Percentiles rank a stretch among this genome's conserved stretches.
phyloP scores from a whole-genome alignment of 2,888 invertebrate genomes.

The Pammene fasciana region DNA sequence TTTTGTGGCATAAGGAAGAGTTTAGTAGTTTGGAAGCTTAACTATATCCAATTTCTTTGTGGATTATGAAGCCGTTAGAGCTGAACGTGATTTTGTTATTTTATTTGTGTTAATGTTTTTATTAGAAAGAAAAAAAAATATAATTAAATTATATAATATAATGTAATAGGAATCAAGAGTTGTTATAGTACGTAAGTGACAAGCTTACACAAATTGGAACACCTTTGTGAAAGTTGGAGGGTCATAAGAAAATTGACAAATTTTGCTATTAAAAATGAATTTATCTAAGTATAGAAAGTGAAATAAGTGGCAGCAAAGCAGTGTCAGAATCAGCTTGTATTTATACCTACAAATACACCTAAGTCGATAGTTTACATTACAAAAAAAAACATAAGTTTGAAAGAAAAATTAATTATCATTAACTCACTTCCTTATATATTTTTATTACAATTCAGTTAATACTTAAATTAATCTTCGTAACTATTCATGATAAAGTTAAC shows the following conservation, averaged over 20 bases:
- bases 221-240: neutral
- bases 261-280: neutral
- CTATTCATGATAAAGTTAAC: constrained; percentile 1
- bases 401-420: too few relatives aligned
- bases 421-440: neutral
- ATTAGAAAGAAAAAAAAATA: too few relatives aligned
- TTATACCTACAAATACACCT: too few relatives aligned
- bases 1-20: neutral
- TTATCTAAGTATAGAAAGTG: neutral
- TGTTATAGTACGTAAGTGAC: too few relatives aligned
- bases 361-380: too few relatives aligned
- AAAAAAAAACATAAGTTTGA: too few relatives aligned
- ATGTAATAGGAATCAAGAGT: too few relatives aligned
- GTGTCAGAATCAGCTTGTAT: too few relatives aligned
- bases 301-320: neutral
- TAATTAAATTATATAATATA: too few relatives aligned
- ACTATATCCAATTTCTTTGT: constrained; percentile 1
- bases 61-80: constrained; percentile 20
- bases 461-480: neutral
- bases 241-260: neutral
- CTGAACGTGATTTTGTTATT: constrained; percentile 15
- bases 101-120: too few relatives aligned
- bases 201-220: too few relatives aligned
- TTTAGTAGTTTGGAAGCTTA: neutral
- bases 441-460: neutral